Base-by-base conservation (phyloP, 2,113 vertebrate species). In the Lepisosteus oculatus region DNA sequence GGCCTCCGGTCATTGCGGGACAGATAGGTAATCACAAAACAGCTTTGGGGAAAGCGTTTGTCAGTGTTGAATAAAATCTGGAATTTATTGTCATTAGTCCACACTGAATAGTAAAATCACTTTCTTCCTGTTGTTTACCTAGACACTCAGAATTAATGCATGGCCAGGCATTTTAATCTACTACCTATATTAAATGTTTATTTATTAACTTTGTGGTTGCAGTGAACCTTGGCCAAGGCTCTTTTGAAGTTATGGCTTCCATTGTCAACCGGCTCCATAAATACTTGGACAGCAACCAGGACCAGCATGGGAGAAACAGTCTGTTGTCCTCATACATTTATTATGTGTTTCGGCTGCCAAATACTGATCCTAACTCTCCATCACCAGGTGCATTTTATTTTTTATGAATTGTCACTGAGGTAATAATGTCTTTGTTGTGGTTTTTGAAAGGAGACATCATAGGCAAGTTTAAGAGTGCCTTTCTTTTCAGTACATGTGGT, bases 151-250 rank as follows among this genome's bases (percentile, higher is more conserved):
- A 29, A 2, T 29, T 29, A 29, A 29, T 29, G 29, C 29, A 29
- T 29, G 29, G 29, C 29, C 29, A 29, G 29, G 29, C 29, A 29
- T 29, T 29, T 29, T 29, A 29, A 29, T 29, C 29, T 29, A 29
- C 29, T 29, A 29, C 29, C 29, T 29, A 2, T 29, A 29, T 29
- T 29, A 29, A 29, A 29, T 29, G 29, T 29, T 29, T 29, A 29
- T 29, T 29, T 29, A 29, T 29, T 29, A 29, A 29, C 29, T 80
- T 12, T 6, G 73, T 75, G 66, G 73, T 83, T 85, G 57, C 80
- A 99, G 97, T 99, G 70, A 99, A 99, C 84, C 89, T 99, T 67
- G 97, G 97, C 73, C 97, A 99, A 82, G 95, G 94, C 1, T 98
- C 96, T 45, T 99, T 99, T 44, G 97, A 99, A 84, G 95, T 97